Conservation (phyloP, 2,113 vertebrate species). For the Hemichromis elongatus region DNA sequence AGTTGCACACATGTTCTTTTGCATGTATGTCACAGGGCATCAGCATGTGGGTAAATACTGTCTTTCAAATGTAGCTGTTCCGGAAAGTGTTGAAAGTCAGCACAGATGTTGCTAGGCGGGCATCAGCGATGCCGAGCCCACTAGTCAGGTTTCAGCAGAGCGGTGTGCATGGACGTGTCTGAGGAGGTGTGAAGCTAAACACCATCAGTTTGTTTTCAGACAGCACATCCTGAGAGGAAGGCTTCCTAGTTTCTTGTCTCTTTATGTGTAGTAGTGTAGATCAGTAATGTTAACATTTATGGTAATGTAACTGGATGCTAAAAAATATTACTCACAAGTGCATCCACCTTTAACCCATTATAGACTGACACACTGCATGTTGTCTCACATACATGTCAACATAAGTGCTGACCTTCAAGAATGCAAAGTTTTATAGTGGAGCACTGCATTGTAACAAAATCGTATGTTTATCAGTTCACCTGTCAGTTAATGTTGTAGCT, state of each 20-base stretch:
- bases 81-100: background rate
- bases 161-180: conserved; percentile 32
- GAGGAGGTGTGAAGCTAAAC: conserved; percentile 55
- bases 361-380: background rate
- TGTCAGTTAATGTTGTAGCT: background rate
- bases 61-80: background rate
- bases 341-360: background rate
- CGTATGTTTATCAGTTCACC: background rate
- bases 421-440: background rate
- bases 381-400: background rate
- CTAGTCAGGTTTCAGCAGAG: conserved; percentile 49
- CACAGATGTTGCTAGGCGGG: conserved; percentile 40
- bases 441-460: background rate
- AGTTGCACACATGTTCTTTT: background rate
- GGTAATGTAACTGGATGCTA: background rate
- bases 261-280: background rate
- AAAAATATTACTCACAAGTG: background rate
- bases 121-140: conserved; percentile 34
- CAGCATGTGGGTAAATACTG: background rate
- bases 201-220: conserved; percentile 54
- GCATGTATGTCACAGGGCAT: background rate
- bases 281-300: conserved; percentile 13
- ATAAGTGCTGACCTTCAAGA: background rate
- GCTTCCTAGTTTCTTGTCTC: conserved; percentile 27
- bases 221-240: conserved; percentile 25